phyloP scores from a whole-genome alignment of 2,797 vertebrate genomes.

The Bradypodion ventrale region DNA sequence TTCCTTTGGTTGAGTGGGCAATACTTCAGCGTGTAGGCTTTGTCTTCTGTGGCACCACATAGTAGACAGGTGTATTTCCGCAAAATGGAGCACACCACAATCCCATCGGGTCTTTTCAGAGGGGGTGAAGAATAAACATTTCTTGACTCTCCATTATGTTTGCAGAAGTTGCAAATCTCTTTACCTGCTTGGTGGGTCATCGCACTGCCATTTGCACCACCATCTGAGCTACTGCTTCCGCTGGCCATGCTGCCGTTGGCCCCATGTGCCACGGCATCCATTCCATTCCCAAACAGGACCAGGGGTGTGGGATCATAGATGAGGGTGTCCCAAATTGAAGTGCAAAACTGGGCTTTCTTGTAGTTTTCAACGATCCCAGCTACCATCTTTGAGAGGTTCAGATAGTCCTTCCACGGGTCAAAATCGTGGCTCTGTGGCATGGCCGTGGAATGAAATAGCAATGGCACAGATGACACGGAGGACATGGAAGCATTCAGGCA shows the following conservation, averaged over 20 bases:
- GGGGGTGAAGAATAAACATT: constrained; percentile 79
- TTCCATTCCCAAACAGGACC: accelerated
- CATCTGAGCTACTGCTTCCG: background rate
- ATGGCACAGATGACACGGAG: background rate
- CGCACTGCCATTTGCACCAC: accelerated
- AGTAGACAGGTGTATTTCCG: constrained; percentile 81
- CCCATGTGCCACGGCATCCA: accelerated
- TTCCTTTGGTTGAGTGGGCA: constrained; percentile 73
- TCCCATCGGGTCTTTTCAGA: constrained; percentile 76
- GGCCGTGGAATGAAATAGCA: background rate
- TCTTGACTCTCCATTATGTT: constrained; percentile 82
- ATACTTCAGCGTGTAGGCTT: constrained; percentile 85
- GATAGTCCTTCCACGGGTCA: constrained; percentile 84
- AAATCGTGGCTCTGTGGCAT: constrained; percentile 50
- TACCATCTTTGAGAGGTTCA: constrained; percentile 74
- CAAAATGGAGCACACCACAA: constrained; percentile 82
- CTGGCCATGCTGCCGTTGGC: background rate
- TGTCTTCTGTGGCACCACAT: constrained; percentile 81
- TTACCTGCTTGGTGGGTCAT: constrained; percentile 9
- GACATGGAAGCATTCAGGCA: background rate
- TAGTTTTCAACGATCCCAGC: constrained; percentile 36
- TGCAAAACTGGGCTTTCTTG: background rate
- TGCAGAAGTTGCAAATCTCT: constrained; percentile 82
- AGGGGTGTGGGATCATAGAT: accelerated
- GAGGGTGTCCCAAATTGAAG: background rate